These are phyloP conservation scores for Bombus pascuorum DNA, from an alignment of 1,140 invertebrate species.

Conservation along the genomic window DNA sequence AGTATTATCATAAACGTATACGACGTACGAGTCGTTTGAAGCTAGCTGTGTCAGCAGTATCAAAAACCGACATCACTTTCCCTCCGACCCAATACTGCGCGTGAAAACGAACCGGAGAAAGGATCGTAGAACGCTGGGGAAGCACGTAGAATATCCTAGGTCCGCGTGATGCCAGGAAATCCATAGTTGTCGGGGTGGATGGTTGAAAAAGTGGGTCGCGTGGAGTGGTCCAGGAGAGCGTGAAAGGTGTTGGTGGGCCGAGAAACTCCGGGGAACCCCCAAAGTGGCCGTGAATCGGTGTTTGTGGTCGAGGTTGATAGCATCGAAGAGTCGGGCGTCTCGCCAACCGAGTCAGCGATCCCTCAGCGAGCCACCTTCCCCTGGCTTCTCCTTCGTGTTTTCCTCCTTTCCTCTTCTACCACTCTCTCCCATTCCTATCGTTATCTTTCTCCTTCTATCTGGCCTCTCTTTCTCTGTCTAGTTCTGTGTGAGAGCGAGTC, in stretches of 20 bases:
- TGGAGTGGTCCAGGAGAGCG: conserved; percentile 28
- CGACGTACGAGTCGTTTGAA: neutral
- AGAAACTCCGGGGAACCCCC: conserved; percentile 64
- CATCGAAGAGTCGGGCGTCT: conserved; percentile 75
- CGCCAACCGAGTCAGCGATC: conserved; percentile 73
- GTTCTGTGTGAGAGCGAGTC: neutral
- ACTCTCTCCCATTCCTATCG: neutral
- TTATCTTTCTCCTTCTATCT: neutral
- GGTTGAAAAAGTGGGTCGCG: conserved; percentile 40
- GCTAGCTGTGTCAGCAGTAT: neutral
- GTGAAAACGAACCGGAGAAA: neutral
- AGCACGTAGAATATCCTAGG: neutral
- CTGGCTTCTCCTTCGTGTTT: conserved; percentile 48
- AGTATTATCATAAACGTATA: neutral
- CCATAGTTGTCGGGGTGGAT: neutral
- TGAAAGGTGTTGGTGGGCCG: conserved; percentile 16
- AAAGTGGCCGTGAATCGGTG: conserved; percentile 78
- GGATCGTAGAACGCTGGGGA: neutral
- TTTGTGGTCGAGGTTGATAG: conserved; percentile 80
- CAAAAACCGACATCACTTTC: neutral
- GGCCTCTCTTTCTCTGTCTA: neutral
- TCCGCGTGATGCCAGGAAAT: neutral
- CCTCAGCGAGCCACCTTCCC: conserved; percentile 49
- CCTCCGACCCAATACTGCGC: neutral
- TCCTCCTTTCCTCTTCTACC: conserved; percentile 58